Evolutionary conservation across 2,113 vertebrate species (phyloP).

Genomic region (Bufo gargarizans): DNA sequence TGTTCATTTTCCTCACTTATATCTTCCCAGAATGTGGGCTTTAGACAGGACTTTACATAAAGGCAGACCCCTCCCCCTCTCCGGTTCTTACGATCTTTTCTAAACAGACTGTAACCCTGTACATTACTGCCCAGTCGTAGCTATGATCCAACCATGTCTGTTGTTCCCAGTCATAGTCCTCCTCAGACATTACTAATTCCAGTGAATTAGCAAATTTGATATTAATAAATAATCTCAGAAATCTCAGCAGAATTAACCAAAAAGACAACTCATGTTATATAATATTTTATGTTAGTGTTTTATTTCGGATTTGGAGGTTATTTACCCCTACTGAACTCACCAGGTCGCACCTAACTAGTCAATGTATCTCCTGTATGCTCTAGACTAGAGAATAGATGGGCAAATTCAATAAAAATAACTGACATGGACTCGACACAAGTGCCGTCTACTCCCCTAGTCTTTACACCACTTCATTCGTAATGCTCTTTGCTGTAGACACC

Average conservation of each 20-base stretch:
- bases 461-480: slow-evolving; percentile 3
- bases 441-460: slow-evolving; percentile 14
- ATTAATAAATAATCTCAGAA: not conserved
- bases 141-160: too few species aligned
- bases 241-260: not conserved
- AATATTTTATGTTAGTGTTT: not conserved
- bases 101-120: too few species aligned
- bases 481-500: slow-evolving; percentile 15
- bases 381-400: not conserved
- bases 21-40: too few species aligned
- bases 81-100: too few species aligned
- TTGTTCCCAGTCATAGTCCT: too few species aligned
- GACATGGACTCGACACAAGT: not conserved
- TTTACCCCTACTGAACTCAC: not conserved
- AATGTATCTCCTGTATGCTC: not conserved
- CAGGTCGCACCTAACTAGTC: not conserved
- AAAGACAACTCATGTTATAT: not conserved
- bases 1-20: too few species aligned
- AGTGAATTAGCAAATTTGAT: too few species aligned
- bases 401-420: not conserved
- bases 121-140: too few species aligned
- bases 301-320: not conserved
- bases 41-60: too few species aligned
- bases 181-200: too few species aligned
- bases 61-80: too few species aligned